A percentile compares a stretch with the other conserved stretches of the same genome.
These are phyloP conservation scores for Teleopsis dalmanni DNA, from an alignment of 1,140 invertebrate genomes.

Conservation along the genomic window DNA sequence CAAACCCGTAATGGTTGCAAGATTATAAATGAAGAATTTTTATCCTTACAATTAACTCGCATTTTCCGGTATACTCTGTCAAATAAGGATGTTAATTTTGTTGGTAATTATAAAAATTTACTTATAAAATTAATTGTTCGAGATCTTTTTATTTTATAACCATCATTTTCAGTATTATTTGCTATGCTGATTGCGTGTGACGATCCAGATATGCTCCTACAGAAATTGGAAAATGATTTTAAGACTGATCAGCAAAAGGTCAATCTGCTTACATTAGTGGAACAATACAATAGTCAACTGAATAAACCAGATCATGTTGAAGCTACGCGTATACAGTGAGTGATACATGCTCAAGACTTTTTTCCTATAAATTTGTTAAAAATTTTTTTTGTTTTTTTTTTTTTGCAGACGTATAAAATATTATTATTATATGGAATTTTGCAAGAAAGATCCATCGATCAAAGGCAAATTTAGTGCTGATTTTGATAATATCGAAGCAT, in stretches of 20 bases:
- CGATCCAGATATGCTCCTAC: constrained; percentile 19
- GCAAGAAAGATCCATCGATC: constrained; percentile 33
- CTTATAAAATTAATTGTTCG: background rate
- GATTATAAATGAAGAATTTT: constrained; percentile 31
- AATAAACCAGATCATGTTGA: constrained; percentile 24
- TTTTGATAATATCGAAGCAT: constrained; percentile 31
- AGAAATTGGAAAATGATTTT: constrained; percentile 27
- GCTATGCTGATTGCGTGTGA: constrained; percentile 27
- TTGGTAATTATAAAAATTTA: constrained; percentile 15
- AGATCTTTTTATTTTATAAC: background rate
- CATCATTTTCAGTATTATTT: constrained; percentile 13
- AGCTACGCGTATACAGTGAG: constrained; percentile 26
- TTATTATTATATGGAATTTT: constrained; percentile 38
- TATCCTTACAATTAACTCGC: constrained; percentile 30
- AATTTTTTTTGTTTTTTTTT: constrained; percentile 1
- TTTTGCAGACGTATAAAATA: constrained; percentile 31
- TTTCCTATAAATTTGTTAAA: background rate
- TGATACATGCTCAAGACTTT: background rate
- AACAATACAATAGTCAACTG: constrained; percentile 33
- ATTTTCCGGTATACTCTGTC: constrained; percentile 29
- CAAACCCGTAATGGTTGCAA: constrained; percentile 23
- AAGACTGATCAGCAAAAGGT: constrained; percentile 36
- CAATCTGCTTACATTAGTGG: constrained; percentile 31
- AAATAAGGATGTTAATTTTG: constrained; percentile 30
- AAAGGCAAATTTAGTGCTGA: constrained; percentile 33